Base-by-base conservation (phyloP, 2,797 vertebrate genomes). In the Characodon lateralis region DNA sequence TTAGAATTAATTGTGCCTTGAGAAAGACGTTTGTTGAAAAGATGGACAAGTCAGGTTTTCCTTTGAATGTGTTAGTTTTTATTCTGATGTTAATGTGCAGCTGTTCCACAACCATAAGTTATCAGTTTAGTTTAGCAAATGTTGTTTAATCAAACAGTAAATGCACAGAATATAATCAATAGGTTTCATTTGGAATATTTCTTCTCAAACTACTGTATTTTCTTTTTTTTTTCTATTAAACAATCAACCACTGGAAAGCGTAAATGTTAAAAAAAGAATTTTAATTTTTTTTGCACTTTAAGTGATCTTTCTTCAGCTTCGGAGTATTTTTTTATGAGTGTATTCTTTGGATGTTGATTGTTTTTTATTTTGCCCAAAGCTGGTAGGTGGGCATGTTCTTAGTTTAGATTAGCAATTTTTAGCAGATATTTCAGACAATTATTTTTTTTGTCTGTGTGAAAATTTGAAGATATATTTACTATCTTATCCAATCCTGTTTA, bases 211-310 rank as follows among this genome's bases (percentile, higher is more conserved):
- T 92, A 90, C 92, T 93, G 89, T 85, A 79, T 69, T 85, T 66
- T 31, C 7, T 55, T 73, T 83, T 73, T 81, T 76, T 59, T 77
- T 51, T 46, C 14, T 16, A 4, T 35, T 35, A 35, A 35, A 43
- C 18, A 20, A 88, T 79, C 55, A 82, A 92, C 89, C 92, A 92
- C 92, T 93, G 83, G 82, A 81, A 78, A 81, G 72, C 74, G 88
- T 85, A 74, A 66, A 75, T 87, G 87, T 90, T 89, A 90, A 93
- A 90, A 91, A 73, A 78, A 85, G 2, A 65, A 46, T 77, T 69
- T 74, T 79, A n/a, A n/a, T n/a, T 71, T 43, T 73, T 14, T 7
- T 10, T 43, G 28, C 72, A 18, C 43, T 82, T 81, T 72, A 72
- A 65, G 71, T 22, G 20, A 66, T 41, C 18, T 41, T 39, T 1